Evolutionary conservation across 1,140 invertebrate species (phyloP).

Genomic region (Drosophila sulfurigaster): DNA sequence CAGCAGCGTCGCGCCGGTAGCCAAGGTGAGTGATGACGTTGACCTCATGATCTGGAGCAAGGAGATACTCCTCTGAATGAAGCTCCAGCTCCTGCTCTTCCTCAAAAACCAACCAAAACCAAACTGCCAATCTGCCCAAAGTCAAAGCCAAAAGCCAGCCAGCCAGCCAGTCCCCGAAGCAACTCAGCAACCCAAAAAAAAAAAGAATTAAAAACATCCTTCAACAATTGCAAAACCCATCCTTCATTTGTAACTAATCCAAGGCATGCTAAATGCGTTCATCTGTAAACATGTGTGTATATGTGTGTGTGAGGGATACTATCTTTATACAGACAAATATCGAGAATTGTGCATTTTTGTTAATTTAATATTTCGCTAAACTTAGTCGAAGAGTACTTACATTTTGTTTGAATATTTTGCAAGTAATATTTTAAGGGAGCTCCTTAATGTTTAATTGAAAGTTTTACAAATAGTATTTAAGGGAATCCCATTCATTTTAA

Average conservation of each 20-base stretch:
- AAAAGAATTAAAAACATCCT: not conserved
- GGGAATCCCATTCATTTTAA: too few relatives aligned
- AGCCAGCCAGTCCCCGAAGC: not conserved
- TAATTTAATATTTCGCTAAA: too few relatives aligned
- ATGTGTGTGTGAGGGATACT: not conserved
- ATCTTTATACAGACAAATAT: too few relatives aligned
- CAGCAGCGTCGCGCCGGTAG: constrained; percentile 84
- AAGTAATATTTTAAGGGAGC: too few relatives aligned
- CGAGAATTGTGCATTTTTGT: too few relatives aligned
- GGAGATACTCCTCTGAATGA: constrained; percentile 76
- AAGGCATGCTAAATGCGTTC: constrained; percentile 1
- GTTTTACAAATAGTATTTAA: too few relatives aligned
- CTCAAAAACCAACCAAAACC: not conserved
- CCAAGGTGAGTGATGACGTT: constrained; percentile 82
- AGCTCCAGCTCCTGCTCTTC: not conserved
- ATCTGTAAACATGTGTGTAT: not conserved
- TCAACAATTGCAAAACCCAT: constrained; percentile 11
- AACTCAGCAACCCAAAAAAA: constrained; percentile 1
- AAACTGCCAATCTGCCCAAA: not conserved
- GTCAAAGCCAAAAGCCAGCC: not conserved
- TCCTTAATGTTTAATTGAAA: too few relatives aligned
- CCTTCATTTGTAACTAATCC: constrained; percentile 59
- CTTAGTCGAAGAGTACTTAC: too few relatives aligned
- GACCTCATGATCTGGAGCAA: constrained; percentile 75
- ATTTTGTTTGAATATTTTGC: too few relatives aligned